These are phyloP conservation scores for Sclerurus mexicanus DNA, from an alignment of 2,113 vertebrate genomes.

Conservation along the genomic window DNA sequence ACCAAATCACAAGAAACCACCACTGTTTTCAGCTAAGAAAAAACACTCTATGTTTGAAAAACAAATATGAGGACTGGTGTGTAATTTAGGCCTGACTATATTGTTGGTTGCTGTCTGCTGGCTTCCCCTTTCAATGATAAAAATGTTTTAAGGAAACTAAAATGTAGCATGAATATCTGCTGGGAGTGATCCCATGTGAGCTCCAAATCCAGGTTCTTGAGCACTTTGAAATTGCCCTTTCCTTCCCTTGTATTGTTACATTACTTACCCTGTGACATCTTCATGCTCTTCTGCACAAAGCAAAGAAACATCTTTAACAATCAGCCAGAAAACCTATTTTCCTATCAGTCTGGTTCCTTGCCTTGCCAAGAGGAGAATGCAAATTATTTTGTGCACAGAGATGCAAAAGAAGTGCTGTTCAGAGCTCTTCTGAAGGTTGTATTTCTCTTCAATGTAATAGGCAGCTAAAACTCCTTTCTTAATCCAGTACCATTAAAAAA, in stretches of 20 bases:
- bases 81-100: neutral
- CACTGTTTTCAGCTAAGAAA: neutral
- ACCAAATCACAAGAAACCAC: neutral
- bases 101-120: neutral
- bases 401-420: neutral
- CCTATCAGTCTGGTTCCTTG: constrained; percentile 25
- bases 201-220: neutral
- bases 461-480: neutral
- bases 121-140: neutral
- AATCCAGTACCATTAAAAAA: neutral
- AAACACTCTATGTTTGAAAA: neutral
- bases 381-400: constrained; percentile 21
- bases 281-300: constrained; percentile 14
- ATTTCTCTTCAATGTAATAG: neutral
- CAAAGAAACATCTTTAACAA: constrained; percentile 31
- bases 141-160: neutral
- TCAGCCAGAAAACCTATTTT: constrained; percentile 31
- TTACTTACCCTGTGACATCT: neutral
- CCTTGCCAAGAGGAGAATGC: constrained; percentile 19
- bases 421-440: neutral
- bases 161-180: neutral
- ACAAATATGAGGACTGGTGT: neutral
- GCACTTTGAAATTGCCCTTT: constrained; percentile 1
- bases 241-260: neutral
- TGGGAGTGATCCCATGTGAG: neutral